These are phyloP conservation scores for Temnopleurus reevesii DNA, from an alignment of 53 echinoderm and acorn worm species.

Conservation along the genomic window DNA sequence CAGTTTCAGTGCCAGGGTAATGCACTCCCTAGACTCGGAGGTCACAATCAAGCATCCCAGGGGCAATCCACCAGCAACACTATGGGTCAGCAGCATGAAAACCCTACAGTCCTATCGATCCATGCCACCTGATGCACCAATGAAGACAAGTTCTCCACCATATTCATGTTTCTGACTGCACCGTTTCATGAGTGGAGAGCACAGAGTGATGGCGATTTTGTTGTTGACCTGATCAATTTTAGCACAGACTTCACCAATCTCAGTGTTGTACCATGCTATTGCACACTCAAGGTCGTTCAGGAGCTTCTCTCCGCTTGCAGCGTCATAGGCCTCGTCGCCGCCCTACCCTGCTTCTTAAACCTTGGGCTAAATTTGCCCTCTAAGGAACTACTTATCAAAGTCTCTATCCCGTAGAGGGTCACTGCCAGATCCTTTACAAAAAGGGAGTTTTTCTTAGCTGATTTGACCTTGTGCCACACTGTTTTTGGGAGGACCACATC, in stretches of 20 bases:
- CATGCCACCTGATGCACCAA: neutral
- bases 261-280: neutral
- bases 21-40: neutral
- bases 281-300: neutral
- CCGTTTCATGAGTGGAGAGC: neutral
- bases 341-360: too few species aligned
- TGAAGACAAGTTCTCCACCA: slow-evolving; percentile 13
- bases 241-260: neutral
- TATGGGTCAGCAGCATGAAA: neutral
- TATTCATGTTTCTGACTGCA: neutral
- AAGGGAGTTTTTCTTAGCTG: too few species aligned
- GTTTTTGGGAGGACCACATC: too few species aligned
- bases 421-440: too few species aligned
- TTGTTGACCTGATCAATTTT: neutral
- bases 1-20: neutral
- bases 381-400: too few species aligned
- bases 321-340: too few species aligned
- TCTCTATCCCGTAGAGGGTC: too few species aligned
- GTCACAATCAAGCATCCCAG: neutral
- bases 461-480: too few species aligned
- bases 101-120: neutral
- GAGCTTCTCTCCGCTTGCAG: too few species aligned
- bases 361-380: too few species aligned
- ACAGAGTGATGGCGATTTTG: neutral
- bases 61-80: neutral